Base-by-base conservation (phyloP, 2,113 vertebrate genomes). In the Zingel zingel region DNA sequence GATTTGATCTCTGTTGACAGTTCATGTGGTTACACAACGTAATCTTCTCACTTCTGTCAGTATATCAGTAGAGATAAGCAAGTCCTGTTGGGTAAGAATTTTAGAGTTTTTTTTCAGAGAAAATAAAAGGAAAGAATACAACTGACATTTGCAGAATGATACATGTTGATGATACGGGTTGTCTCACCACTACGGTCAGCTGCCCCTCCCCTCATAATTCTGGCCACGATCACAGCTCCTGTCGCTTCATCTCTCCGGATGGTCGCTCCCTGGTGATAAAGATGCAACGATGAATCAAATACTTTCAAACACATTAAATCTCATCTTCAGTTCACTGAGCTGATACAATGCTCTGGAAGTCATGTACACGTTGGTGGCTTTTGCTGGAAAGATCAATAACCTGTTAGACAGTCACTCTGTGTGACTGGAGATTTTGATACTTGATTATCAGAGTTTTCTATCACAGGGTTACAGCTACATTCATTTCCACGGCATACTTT, bases 161-260 rank as follows among this genome's bases (percentile, higher is more conserved):
- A 21, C 36, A 25, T 25, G 27, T 15, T n/a, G 33, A 33, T 1
- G 23, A 13, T 5, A 25, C 10, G 0, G 58, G n/a, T 12, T 2
- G 27, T 94, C 94, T 94, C 88, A 97, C 97, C 98, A 6, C 98
- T 99, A 82, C 98, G 96, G 90, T 99, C 97, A 0, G 97, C 97
- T 0, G 97, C 97, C 0, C 98, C 97, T 7, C 97, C 98, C 84
- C 96, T 96, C 97, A 99, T 98, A 93, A 99, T 98, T 85, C 97
- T 93, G 45, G 97, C 97, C 67, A 99, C 97, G 33, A 99, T 95
- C 1, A 99, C 97, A 19, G 98, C 97, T 58, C 98, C 97, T 0
- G 97, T 97, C 7, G 91, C 94, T n/a, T 99, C 97, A 19, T 98
- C 97, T 87, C 97, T 93, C 54, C 97, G 95, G 92, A 99, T 99